Base-by-base conservation (phyloP, 1,140 invertebrate genomes). In the Anthonomus grandis region DNA sequence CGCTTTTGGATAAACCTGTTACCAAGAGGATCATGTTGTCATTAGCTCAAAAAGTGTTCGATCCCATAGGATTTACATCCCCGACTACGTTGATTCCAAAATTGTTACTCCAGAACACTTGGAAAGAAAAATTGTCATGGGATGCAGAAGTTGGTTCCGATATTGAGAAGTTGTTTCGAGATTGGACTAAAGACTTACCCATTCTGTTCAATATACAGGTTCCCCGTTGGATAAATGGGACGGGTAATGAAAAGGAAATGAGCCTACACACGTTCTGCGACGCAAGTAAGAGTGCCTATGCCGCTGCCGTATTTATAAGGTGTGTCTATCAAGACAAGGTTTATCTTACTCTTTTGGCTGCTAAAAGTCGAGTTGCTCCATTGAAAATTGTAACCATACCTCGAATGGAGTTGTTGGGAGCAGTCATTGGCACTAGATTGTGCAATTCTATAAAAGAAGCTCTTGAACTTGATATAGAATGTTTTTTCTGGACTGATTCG, bases 351-450 rank as follows among this genome's bases (percentile, higher is more conserved):
- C 42, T 66, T 19, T 19, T 66, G 17, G 19, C 19, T 19, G 62
- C 67, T 4, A 70, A 71, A 51, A 48, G 55, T 9, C 48, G 60
- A 44, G 60, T 69, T 0, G 49, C 65, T 4, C 61, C 64, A 12
- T 12, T 66, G 4, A 64, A 65, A 54, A 36, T 52, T 24, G 10
- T 63, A 8, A 60, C 66, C 0, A 68, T 70, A 9, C 64, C 62
- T 9, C 49, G 66, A 17, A 47, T 71, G 2, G 63, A 68, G 38
- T 37, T 69, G 12, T 19, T 55, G n/a, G 60, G 49, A 6, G 55
- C 62, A 18, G 12, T 36, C 21, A 39, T 64, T 0, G 62, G 42
- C 10, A 37, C 17, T 4, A 38, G 52, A 22, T 46, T 60, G 4
- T 37, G n/a, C n/a, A 65, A 63, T 69, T 36, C 36, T 55, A 37